A percentile compares a stretch with the other conserved stretches of the same genome.
Evolutionary conservation across 1,140 invertebrate genomes (phyloP).

Genomic region (Lordiphosa mommai): DNA sequence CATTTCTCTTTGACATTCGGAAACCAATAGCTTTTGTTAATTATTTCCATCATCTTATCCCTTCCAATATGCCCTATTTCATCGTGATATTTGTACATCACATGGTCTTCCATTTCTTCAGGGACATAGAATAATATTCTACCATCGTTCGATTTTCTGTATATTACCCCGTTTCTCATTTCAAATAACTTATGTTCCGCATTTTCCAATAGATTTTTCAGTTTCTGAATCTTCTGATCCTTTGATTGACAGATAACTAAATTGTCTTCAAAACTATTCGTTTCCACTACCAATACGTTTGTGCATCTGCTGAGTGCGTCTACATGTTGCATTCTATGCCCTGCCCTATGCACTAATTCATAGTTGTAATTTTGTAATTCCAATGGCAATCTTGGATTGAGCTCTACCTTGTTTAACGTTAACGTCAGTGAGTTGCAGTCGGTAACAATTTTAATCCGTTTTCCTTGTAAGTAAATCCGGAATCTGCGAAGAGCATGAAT

Average conservation of each 20-base stretch:
- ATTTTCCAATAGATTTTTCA: background rate
- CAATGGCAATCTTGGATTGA: too few species aligned
- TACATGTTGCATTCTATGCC: slow-evolving; percentile 65
- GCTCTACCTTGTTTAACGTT: too few species aligned
- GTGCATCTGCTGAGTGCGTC: slow-evolving; percentile 34
- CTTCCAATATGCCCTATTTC: background rate
- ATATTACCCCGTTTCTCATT: too few species aligned
- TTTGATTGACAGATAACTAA: slow-evolving; percentile 1
- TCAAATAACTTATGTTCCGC: background rate
- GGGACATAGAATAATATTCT: background rate
- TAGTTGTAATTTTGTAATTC: too few species aligned
- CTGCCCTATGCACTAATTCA: slow-evolving; percentile 5
- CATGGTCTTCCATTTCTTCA: background rate
- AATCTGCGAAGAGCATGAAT: too few species aligned
- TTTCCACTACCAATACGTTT: background rate
- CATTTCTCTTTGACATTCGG: slow-evolving; percentile 50
- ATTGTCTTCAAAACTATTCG: background rate
- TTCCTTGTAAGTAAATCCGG: too few species aligned
- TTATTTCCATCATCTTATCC: slow-evolving; percentile 39
- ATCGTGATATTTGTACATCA: background rate
- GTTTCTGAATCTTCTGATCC: background rate
- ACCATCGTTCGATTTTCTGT: background rate
- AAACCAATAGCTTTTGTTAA: slow-evolving; percentile 54
- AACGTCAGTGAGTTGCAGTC: too few species aligned
- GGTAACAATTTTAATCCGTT: too few species aligned